Evolutionary conservation across 1,140 invertebrate genomes (phyloP), one percentile per base, ranked within the genome.

Genomic region (Drosophila elegans): DNA sequence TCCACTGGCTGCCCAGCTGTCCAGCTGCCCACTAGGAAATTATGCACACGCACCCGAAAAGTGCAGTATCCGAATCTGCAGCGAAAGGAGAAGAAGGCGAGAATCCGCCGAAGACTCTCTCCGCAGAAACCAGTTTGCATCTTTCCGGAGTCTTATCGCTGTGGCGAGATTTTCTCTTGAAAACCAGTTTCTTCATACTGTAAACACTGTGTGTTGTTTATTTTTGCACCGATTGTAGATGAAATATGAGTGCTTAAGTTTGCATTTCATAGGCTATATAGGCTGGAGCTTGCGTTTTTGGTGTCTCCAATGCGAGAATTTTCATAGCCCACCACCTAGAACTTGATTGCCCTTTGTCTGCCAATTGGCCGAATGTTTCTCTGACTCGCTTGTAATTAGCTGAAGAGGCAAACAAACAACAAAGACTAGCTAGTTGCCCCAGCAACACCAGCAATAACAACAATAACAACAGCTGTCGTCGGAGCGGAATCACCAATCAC

Each of bases 31-130:
- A 63, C 61, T 51, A 34, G 61, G 62, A 79, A 82, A 83, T 83
- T 76, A 88, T 86, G 84, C 83, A 89, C 83, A 88, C 79, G 83
- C 83, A 88, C 79, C 73, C 39, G 51, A 46, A 46, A 76, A 77
- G 13, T 46, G 73, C 74, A 49, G 44, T 51, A 74, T 69, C 60
- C 75, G 78, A 73, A 72, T 66, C 60, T 78, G 78, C 77, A 68
- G 69, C 60, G 45, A 49, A 57, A 46, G 41, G 61, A 5, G 29
- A 32, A 7, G 3, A 7, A 0, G 27, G 27, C 59, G 39, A 64
- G 64, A 55, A 66, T 48, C 16, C 16, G 16, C 16, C 25, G 29
- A 76, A 62, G 48, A 55, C 56, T 54, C 52, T 29, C 60, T 36
- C 49, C 51, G 34, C 9, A 12, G 27, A 88, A 86, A 88, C 83